Conservation (phyloP, 1,140 invertebrate species). For the Drosophila setifemur region DNA sequence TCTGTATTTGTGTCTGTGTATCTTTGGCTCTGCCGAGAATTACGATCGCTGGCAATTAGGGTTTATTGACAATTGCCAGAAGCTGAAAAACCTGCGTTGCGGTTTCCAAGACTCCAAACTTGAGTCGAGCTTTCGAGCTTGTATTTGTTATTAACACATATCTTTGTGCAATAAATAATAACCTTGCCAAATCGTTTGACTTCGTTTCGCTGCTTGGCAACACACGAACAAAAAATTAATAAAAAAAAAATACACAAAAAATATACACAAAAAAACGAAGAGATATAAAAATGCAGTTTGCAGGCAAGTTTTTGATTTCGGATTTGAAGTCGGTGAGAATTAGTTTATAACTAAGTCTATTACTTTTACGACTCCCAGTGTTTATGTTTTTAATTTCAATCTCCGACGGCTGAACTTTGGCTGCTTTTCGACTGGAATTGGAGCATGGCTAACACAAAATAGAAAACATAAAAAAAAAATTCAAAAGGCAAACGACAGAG, state of each 20-base stretch:
- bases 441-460: constrained; percentile 35
- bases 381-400: constrained; percentile 24
- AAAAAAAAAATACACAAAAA: constrained; percentile 1
- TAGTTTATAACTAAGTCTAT: constrained; percentile 49
- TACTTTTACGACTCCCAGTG: constrained; percentile 35
- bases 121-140: constrained; percentile 4
- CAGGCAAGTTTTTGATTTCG: constrained; percentile 27
- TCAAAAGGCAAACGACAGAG: too few species aligned
- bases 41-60: constrained; percentile 30
- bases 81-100: not conserved
- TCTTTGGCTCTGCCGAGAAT: not conserved
- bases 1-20: not conserved
- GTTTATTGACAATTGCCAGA: constrained; percentile 39
- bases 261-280: constrained; percentile 1
- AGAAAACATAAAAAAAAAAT: too few species aligned
- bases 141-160: constrained; percentile 65
- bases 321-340: constrained; percentile 10
- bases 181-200: constrained; percentile 74
- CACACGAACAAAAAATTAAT: constrained; percentile 17
- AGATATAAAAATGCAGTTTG: constrained; percentile 25
- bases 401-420: constrained; percentile 34
- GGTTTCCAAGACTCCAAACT: not conserved
- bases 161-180: constrained; percentile 76
- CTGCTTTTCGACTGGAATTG: constrained; percentile 34
- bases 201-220: constrained; percentile 61